These are phyloP conservation scores for Idaea biselata DNA, from an alignment of 2,888 invertebrate genomes.

Conservation along the genomic window DNA sequence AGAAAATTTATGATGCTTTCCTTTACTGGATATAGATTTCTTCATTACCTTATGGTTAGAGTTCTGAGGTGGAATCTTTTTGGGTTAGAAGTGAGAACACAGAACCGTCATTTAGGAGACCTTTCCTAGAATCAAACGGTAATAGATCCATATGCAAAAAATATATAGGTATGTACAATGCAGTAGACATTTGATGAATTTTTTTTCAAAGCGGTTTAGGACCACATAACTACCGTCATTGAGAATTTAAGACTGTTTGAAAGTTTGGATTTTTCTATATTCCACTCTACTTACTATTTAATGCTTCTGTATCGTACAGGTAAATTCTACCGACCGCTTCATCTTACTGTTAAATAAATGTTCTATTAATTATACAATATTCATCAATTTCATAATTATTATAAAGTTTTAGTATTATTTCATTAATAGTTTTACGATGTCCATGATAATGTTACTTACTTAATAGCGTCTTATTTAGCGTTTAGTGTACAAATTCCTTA, in stretches of 20 bases:
- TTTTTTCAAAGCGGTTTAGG: no score
- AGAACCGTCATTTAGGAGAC: no score
- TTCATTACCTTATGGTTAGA: background rate
- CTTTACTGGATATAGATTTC: background rate
- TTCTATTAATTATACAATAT: background rate
- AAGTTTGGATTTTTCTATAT: background rate
- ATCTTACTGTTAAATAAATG: background rate
- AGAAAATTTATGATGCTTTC: background rate
- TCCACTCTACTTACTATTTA: background rate
- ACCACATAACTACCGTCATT: no score
- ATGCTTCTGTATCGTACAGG: slow-evolving; percentile 5
- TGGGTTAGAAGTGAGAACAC: no score
- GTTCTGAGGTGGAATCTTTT: background rate
- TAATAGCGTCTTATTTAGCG: background rate
- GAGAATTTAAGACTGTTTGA: no score
- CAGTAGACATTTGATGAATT: no score
- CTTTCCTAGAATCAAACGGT: no score
- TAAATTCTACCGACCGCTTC: background rate
- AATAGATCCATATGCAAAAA: no score
- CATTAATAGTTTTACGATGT: background rate
- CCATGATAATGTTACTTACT: background rate
- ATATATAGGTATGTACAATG: no score
- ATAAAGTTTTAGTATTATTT: background rate
- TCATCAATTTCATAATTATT: background rate
- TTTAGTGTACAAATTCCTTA: background rate